Percentiles rank a stretch among this genome's conserved stretches.
Conservation (phyloP, 2,888 invertebrate species). For the Bellardia bayeri region DNA sequence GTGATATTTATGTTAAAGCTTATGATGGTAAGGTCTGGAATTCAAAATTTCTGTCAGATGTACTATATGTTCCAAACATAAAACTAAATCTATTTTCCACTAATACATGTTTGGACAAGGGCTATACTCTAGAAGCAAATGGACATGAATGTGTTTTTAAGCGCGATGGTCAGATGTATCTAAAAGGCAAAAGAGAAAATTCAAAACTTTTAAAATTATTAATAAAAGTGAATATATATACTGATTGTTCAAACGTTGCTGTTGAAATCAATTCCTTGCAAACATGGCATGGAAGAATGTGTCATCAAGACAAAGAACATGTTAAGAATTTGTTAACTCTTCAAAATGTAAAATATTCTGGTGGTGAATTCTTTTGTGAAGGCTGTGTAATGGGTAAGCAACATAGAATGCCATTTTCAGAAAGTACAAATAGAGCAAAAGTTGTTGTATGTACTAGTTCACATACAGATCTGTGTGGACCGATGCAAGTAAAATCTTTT, state of each 20-base stretch:
- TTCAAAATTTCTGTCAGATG: slow-evolving; percentile 70
- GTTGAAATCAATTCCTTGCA: slow-evolving; percentile 55
- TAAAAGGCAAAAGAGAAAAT: slow-evolving; percentile 49
- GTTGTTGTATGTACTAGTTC: slow-evolving; percentile 70
- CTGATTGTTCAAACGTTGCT: slow-evolving; percentile 32
- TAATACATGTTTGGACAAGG: slow-evolving; percentile 69
- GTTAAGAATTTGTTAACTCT: slow-evolving; percentile 69
- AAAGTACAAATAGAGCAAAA: slow-evolving; percentile 63
- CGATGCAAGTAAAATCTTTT: no score
- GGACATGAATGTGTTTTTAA: slow-evolving; percentile 67
- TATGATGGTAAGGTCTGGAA: no score
- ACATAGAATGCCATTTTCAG: slow-evolving; percentile 69
- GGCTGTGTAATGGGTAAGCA: slow-evolving; percentile 75
- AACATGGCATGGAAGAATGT: slow-evolving; percentile 75
- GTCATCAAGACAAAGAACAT: slow-evolving; percentile 74
- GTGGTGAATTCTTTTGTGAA: slow-evolving; percentile 71
- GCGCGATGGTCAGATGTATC: slow-evolving; percentile 34
- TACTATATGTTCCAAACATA: slow-evolving; percentile 73
- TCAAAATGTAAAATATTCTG: slow-evolving; percentile 65
- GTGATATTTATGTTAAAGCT: slow-evolving; percentile 68
- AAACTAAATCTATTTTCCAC: slow-evolving; percentile 74
- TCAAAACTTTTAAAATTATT: slow-evolving; percentile 63
- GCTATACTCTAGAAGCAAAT: slow-evolving; percentile 46
- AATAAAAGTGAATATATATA: slow-evolving; percentile 34
- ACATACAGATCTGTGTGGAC: slow-evolving; percentile 35